Conservation (phyloP, 1,140 invertebrate genomes). For the Cotesia typhae region DNA sequence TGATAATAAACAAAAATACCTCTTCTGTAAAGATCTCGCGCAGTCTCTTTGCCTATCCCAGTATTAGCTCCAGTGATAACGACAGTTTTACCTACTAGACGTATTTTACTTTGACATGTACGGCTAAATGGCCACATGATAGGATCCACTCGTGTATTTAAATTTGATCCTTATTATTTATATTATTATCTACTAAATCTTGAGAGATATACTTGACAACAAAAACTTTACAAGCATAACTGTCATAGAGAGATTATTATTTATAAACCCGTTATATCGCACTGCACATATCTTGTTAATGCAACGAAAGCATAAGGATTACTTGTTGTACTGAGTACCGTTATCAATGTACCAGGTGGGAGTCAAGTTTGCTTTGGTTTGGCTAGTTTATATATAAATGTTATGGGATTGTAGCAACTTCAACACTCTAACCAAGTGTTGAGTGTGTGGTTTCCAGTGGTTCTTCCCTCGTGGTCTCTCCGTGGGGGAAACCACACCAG, state of each 20-base stretch:
- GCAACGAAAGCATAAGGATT: background rate
- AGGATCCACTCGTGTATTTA: background rate
- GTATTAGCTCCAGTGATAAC: constrained; percentile 89
- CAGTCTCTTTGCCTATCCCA: constrained; percentile 91
- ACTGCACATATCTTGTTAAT: background rate
- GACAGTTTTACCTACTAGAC: constrained; percentile 79
- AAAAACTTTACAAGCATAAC: background rate
- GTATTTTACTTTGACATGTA: constrained; percentile 68
- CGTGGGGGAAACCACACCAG: too few species aligned
- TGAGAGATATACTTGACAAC: background rate
- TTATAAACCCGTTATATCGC: background rate
- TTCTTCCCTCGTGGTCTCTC: too few species aligned
- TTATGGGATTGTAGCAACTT: too few species aligned
- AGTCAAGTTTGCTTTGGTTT: background rate
- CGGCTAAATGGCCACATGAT: constrained; percentile 69
- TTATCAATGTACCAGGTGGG: constrained; percentile 8
- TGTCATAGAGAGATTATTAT: background rate
- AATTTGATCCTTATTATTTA: background rate
- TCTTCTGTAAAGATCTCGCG: constrained; percentile 77
- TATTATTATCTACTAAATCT: background rate
- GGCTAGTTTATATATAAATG: too few species aligned
- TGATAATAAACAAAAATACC: constrained; percentile 56
- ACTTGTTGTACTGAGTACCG: constrained; percentile 8
- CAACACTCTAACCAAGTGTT: too few species aligned
- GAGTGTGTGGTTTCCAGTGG: too few species aligned